These are phyloP conservation scores for Plectrocnemia conspersa DNA, from an alignment of 1,140 invertebrate genomes.

Conservation along the genomic window DNA sequence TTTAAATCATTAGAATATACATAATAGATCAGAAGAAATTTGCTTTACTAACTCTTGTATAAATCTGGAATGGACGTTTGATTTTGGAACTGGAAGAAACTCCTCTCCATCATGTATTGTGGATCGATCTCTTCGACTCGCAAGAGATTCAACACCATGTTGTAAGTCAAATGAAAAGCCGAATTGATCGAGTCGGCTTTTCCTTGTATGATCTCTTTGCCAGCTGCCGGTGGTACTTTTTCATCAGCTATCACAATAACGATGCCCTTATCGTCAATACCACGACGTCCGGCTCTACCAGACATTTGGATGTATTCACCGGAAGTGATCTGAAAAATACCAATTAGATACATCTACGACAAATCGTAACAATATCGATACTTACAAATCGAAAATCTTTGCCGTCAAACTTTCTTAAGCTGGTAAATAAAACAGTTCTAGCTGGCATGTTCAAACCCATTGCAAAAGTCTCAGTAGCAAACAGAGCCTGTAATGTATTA, in stretches of 20 bases:
- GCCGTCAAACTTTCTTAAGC: constrained; percentile 96
- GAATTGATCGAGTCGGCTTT: constrained; percentile 95
- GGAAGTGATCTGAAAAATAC: constrained; percentile 69
- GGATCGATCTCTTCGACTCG: constrained; percentile 99
- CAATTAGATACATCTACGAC: constrained; percentile 2
- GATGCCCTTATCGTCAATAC: constrained; percentile 96
- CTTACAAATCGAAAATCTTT: constrained; percentile 86
- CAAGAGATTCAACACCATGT: constrained; percentile 97
- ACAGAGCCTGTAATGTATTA: constrained; percentile 76
- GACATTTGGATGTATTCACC: constrained; percentile 99
- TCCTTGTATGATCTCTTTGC: constrained; percentile 86
- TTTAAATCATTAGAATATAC: constrained; percentile 7
- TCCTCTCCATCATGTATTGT: constrained; percentile 97
- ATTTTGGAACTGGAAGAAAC: constrained; percentile 99
- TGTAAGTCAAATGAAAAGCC: constrained; percentile 98
- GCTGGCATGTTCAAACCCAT: constrained; percentile 99
- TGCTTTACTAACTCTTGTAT: constrained; percentile 65
- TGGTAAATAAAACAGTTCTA: constrained; percentile 95
- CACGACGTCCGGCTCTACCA: constrained; percentile 93
- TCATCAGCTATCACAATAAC: constrained; percentile 99
- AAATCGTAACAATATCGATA: constrained; percentile 28
- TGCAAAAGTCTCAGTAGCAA: constrained; percentile 99
- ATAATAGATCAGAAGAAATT: background rate
- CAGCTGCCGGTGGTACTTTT: constrained; percentile 82
- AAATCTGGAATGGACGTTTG: constrained; percentile 89